phyloP scores from a whole-genome alignment of 2,113 vertebrate species.

The Phycodurus eques region DNA sequence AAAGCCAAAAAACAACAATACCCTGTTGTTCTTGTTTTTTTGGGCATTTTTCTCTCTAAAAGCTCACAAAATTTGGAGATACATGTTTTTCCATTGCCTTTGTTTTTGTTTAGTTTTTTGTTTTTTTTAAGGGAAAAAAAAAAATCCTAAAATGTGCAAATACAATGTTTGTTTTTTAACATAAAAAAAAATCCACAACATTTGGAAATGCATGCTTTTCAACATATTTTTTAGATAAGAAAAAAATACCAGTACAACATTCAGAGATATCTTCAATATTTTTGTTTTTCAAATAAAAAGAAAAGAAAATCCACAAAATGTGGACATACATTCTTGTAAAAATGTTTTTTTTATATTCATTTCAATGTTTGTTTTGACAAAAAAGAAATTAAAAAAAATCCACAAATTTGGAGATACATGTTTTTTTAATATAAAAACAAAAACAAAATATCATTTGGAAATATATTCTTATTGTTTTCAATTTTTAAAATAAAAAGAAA shows the following conservation, averaged over 20 bases:
- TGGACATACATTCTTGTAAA: neutral
- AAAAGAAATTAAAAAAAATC: no score
- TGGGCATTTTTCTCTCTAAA: neutral
- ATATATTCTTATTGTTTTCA: neutral
- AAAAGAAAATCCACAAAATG: neutral
- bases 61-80: neutral
- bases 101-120: neutral
- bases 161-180: neutral
- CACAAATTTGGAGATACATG: no score
- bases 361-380: no score
- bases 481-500: neutral
- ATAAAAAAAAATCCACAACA: neutral
- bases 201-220: neutral
- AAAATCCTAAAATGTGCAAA: neutral
- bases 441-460: neutral
- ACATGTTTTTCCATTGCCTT: neutral
- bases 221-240: neutral
- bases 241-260: neutral
- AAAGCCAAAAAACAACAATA: no score
- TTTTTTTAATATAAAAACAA: neutral
- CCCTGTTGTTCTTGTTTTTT: no score
- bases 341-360: neutral
- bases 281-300: neutral
- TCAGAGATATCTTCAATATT: neutral
- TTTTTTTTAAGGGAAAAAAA: neutral